phyloP scores from a whole-genome alignment of 2,113 vertebrate species.

The Scatophagus argus region DNA sequence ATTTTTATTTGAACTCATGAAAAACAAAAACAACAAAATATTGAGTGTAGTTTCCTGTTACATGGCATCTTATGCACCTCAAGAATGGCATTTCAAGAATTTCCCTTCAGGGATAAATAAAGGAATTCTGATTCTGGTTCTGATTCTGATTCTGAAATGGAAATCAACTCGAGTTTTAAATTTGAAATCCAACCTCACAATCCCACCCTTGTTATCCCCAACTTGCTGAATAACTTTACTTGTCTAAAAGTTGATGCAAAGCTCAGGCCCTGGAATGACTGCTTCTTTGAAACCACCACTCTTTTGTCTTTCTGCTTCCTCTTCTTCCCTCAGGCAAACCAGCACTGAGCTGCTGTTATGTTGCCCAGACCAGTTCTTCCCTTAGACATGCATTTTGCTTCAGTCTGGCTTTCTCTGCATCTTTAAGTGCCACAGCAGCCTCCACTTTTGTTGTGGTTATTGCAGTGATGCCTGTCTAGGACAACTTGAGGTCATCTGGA shows the following conservation, averaged over 20 bases:
- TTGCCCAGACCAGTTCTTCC: constrained; percentile 17
- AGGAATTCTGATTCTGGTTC: too few species aligned
- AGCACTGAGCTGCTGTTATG: constrained; percentile 6
- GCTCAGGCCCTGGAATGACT: constrained; percentile 6
- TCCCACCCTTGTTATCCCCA: not conserved
- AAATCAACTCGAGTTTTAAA: not conserved
- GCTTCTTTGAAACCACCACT: not conserved
- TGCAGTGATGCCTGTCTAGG: constrained; percentile 22
- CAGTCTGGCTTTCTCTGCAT: constrained; percentile 5
- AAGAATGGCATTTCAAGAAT: too few species aligned
- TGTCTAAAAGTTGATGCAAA: not conserved
- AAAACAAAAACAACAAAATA: too few species aligned
- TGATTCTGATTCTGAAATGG: too few species aligned
- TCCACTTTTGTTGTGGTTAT: constrained; percentile 31
- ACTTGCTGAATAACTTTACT: not conserved
- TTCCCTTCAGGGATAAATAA: too few species aligned
- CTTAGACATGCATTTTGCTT: constrained; percentile 14
- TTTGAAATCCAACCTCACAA: not conserved
- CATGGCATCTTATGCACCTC: not conserved
- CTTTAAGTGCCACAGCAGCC: constrained; percentile 11
- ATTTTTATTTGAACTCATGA: too few species aligned
- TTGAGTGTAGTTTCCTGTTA: too few species aligned
- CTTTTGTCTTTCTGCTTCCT: constrained; percentile 26
- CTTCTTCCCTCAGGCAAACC: constrained; percentile 21
- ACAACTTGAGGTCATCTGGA: constrained; percentile 32